Evolutionary conservation across 1,140 invertebrate genomes (phyloP).

Genomic region (Stenopsyche tienmushanensis): DNA sequence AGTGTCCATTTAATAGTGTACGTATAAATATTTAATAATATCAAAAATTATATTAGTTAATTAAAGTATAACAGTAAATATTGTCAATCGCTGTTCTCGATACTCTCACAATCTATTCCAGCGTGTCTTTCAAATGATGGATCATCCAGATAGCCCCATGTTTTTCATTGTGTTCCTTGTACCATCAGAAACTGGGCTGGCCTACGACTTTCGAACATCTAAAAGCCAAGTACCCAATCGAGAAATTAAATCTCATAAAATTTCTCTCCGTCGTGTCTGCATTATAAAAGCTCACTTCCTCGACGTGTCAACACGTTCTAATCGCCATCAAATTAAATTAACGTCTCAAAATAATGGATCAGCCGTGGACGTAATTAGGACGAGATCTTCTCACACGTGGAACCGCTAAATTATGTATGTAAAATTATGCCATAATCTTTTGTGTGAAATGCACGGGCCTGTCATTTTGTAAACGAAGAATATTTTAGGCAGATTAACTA

Average conservation of each 20-base stretch:
- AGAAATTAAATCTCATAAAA: too few species aligned
- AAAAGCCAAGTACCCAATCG: too few species aligned
- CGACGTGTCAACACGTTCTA: neutral
- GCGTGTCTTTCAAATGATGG: constrained; percentile 14
- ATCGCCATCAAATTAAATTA: too few species aligned
- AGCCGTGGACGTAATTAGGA: neutral
- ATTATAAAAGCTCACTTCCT: neutral
- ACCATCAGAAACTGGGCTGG: neutral
- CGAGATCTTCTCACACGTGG: too few species aligned
- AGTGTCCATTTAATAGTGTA: too few species aligned
- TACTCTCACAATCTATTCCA: neutral
- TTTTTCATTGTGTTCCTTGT: neutral
- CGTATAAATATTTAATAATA: too few species aligned
- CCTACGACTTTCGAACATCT: constrained; percentile 15
- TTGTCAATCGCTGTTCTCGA: too few species aligned
- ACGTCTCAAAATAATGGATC: neutral
- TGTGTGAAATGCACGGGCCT: neutral
- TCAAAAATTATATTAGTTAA: too few species aligned
- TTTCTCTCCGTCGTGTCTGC: neutral
- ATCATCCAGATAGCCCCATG: constrained; percentile 8
- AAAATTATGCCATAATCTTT: neutral
- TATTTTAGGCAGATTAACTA: too few species aligned
- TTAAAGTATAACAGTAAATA: too few species aligned
- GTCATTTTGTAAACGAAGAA: too few species aligned
- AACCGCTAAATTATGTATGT: neutral